A percentile compares a stretch with the other conserved stretches of the same genome.
Evolutionary conservation across 1,140 invertebrate species (phyloP).

Genomic region (Neodiprion fabricii): DNA sequence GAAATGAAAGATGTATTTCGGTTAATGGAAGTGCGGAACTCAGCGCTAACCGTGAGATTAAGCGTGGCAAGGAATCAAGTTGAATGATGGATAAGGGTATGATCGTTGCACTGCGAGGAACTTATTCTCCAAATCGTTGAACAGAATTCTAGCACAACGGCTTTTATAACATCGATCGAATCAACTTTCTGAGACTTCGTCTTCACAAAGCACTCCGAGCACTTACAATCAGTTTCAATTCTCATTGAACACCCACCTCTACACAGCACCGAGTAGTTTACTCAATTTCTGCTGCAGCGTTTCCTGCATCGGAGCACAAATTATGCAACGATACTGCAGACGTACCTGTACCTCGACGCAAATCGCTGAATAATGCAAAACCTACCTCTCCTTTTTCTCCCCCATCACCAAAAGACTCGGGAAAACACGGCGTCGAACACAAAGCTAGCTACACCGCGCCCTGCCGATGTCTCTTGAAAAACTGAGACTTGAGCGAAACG

Average conservation of each 20-base stretch:
- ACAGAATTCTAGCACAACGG: not conserved
- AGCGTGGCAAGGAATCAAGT: not conserved
- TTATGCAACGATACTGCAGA: slow-evolving; percentile 5
- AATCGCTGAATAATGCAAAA: not conserved
- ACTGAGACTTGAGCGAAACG: too few species aligned
- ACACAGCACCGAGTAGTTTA: not conserved
- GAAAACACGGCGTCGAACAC: too few species aligned
- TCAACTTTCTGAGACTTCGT: not conserved
- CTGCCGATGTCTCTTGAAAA: too few species aligned
- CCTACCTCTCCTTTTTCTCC: not conserved
- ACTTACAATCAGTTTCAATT: not conserved
- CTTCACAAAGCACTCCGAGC: not conserved
- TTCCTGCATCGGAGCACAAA: not conserved
- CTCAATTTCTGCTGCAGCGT: not conserved
- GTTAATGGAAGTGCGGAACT: not conserved
- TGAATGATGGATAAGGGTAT: not conserved
- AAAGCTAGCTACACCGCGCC: too few species aligned
- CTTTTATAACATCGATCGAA: not conserved
- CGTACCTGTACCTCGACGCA: not conserved
- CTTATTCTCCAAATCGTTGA: not conserved
- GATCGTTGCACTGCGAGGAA: not conserved
- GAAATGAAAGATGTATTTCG: not conserved
- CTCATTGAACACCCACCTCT: not conserved
- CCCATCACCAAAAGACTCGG: not conserved
- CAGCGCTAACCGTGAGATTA: not conserved